Conservation (phyloP, 2,797 vertebrate genomes). For the Nasua narica region DNA sequence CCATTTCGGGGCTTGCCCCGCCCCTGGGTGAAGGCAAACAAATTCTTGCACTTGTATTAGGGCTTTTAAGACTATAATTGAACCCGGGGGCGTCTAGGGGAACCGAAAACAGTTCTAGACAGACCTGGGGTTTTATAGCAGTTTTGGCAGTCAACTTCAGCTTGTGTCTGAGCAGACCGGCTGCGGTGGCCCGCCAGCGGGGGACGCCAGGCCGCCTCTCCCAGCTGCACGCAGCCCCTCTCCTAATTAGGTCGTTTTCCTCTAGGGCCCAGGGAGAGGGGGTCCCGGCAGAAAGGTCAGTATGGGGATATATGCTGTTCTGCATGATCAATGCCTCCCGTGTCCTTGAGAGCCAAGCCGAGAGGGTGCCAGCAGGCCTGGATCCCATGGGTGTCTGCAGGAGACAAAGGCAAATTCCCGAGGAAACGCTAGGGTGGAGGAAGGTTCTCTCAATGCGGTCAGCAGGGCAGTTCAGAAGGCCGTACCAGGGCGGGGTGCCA, state of each 20-base stretch:
- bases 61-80: constrained; percentile 94
- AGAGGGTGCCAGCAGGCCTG: constrained; percentile 13
- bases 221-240: constrained; percentile 75
- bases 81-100: constrained; percentile 90
- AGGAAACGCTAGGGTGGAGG: constrained; percentile 53
- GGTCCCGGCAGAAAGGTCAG: constrained; percentile 67
- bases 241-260: constrained; percentile 75
- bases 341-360: not conserved
- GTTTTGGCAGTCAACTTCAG: constrained; percentile 91
- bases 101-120: constrained; percentile 91
- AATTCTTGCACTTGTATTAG: constrained; percentile 93
- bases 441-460: not conserved
- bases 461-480: not conserved
- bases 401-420: constrained; percentile 78
- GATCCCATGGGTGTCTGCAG: constrained; percentile 49
- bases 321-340: not conserved
- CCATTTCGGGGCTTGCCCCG: constrained; percentile 89
- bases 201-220: constrained; percentile 87
- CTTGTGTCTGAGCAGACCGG: constrained; percentile 85
- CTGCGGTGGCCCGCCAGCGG: constrained; percentile 85
- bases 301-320: constrained; percentile 23
- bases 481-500: not conserved
- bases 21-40: constrained; percentile 93
- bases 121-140: constrained; percentile 94
- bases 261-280: constrained; percentile 55